Conservation (phyloP, 2,113 vertebrate genomes). For the Solenodon paradoxus region DNA sequence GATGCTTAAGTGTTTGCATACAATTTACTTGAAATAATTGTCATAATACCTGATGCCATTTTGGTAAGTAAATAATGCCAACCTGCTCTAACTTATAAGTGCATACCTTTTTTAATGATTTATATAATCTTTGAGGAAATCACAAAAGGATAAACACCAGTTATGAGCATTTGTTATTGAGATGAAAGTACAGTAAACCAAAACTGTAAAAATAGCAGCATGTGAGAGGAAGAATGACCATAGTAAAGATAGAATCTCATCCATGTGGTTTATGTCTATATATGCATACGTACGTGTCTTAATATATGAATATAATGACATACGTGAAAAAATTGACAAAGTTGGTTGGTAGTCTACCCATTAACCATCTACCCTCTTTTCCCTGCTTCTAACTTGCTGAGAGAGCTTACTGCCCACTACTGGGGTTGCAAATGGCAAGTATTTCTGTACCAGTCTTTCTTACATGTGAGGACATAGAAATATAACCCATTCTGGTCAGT, state of each 20-base stretch:
- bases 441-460: background rate
- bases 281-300: background rate
- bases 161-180: background rate
- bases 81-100: background rate
- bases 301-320: background rate
- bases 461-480: background rate
- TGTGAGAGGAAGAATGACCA: background rate
- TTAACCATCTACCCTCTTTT: background rate
- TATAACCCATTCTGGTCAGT: background rate
- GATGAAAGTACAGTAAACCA: background rate
- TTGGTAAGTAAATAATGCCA: background rate
- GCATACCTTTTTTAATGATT: background rate
- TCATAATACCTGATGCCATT: background rate
- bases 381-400: background rate
- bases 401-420: background rate
- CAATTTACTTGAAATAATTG: background rate
- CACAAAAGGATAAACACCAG: background rate
- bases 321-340: background rate
- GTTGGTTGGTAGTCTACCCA: background rate
- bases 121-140: background rate
- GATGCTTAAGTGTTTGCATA: background rate
- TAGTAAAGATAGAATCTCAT: background rate
- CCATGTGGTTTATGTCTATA: background rate
- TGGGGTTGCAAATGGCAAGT: background rate
- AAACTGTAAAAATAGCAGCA: background rate